A percentile compares a stretch with the other conserved stretches of the same genome.
phyloP scores from a whole-genome alignment of 2,797 vertebrate genomes.

The Aythya fuligula region DNA sequence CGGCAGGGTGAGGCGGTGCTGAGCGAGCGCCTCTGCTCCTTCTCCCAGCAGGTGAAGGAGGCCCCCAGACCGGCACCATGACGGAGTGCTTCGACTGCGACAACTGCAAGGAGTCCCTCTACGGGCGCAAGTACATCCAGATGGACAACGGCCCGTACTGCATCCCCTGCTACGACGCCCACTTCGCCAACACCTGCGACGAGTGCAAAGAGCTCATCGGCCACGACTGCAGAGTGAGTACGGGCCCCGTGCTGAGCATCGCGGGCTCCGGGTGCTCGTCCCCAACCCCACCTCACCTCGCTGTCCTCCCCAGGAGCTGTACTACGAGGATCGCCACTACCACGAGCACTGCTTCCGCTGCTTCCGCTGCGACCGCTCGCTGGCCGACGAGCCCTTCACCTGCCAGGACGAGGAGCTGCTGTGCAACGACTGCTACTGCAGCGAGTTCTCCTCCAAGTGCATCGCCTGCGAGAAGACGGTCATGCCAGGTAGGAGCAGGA shows the following conservation, averaged over 20 bases:
- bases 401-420: conserved; percentile 94
- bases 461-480: conserved; percentile 94
- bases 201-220: conserved; percentile 98
- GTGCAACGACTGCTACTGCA: conserved; percentile 98
- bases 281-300: not conserved
- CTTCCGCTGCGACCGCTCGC: conserved; percentile 94
- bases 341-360: conserved; percentile 98
- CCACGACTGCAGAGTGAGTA: conserved; percentile 93
- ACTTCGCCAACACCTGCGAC: conserved; percentile 96
- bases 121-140: conserved; percentile 98
- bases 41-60: conserved; percentile 30
- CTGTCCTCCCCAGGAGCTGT: conserved; percentile 87
- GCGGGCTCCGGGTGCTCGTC: rapidly evolving
- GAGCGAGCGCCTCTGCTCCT: not conserved
- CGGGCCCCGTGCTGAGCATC: rapidly evolving
- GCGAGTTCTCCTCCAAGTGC: conserved; percentile 96
- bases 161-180: conserved; percentile 95
- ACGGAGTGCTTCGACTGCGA: conserved; percentile 95
- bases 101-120: conserved; percentile 96
- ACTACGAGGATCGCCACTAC: conserved; percentile 96
- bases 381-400: conserved; percentile 96
- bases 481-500: conserved; percentile 89
- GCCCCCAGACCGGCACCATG: conserved; percentile 83
- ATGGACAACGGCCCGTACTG: conserved; percentile 93
- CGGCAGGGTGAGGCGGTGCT: not conserved